phyloP scores from a whole-genome alignment of 2,888 invertebrate genomes.

The Scaptomyza parva region DNA sequence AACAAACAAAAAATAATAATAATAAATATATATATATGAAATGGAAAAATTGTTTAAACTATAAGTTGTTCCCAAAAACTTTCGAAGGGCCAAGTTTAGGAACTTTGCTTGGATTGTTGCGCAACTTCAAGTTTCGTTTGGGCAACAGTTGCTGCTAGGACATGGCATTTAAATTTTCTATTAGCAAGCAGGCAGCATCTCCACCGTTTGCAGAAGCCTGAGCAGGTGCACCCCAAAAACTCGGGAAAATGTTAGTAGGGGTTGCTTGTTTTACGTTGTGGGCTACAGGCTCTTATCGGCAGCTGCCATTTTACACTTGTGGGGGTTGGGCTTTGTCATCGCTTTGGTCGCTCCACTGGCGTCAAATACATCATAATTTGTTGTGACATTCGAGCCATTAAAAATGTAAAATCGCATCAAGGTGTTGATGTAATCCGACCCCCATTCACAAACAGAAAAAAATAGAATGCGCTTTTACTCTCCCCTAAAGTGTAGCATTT shows the following conservation, averaged over 20 bases:
- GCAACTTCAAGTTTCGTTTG: conserved; percentile 58
- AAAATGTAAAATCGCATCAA: conserved; percentile 69
- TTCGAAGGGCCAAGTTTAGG: conserved; percentile 64
- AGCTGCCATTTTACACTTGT: conserved; percentile 43
- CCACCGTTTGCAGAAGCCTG: conserved; percentile 7
- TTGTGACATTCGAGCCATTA: conserved; percentile 60
- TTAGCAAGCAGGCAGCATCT: conserved; percentile 45
- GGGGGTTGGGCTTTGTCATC: conserved; percentile 2
- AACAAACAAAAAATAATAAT: neutral
- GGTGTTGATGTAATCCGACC: conserved; percentile 23
- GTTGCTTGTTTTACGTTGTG: neutral
- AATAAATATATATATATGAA: neutral
- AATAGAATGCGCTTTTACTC: neutral
- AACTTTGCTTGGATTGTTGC: conserved; percentile 71
- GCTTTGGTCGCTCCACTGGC: conserved; percentile 33
- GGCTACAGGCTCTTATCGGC: conserved; percentile 30
- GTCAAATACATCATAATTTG: conserved; percentile 75
- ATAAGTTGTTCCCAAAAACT: conserved; percentile 60
- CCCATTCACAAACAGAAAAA: conserved; percentile 4
- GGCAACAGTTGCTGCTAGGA: conserved; percentile 61
- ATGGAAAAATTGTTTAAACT: conserved; percentile 32
- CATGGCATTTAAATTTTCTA: conserved; percentile 72
- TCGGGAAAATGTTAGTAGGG: neutral
- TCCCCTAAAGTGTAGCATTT: conserved; percentile 15
- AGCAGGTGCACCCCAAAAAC: conserved; percentile 38